Conservation (phyloP, 2,797 vertebrate genomes). For the Amphiprion clarkii region DNA sequence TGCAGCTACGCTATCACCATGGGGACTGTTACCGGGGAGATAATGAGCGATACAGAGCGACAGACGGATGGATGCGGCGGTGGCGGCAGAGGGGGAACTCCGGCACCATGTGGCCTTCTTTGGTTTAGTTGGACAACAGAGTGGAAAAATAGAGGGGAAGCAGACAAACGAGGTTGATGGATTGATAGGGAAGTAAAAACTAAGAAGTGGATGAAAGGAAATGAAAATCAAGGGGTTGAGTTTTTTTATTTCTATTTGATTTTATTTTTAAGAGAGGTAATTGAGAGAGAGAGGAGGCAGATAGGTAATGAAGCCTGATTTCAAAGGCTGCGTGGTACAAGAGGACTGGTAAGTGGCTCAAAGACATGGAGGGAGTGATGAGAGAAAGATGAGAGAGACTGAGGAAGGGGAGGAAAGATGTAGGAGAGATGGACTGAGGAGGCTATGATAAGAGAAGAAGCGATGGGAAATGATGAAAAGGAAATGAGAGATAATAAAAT, state of each 20-base stretch:
- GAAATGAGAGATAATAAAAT: constrained; percentile 27
- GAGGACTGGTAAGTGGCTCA: constrained; percentile 60
- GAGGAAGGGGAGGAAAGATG: constrained; percentile 5
- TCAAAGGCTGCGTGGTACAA: constrained; percentile 70
- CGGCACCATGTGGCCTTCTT: constrained; percentile 3
- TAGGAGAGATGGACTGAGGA: constrained; percentile 25
- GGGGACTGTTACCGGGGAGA: constrained; percentile 84
- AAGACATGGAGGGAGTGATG: constrained; percentile 45
- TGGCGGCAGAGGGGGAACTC: constrained; percentile 4
- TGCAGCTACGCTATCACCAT: constrained; percentile 78
- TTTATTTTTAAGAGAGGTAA: constrained; percentile 14
- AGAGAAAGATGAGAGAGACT: constrained; percentile 38
- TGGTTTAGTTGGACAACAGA: neutral
- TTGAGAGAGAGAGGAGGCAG: constrained; percentile 29
- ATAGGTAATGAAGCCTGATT: constrained; percentile 77
- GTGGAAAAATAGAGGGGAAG: neutral
- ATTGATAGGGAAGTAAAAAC: constrained; percentile 25
- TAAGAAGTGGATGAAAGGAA: constrained; percentile 20
- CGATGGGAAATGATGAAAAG: constrained; percentile 51
- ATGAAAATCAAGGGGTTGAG: neutral
- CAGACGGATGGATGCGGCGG: constrained; percentile 35
- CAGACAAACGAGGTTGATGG: constrained; percentile 18
- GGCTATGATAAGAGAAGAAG: constrained; percentile 25
- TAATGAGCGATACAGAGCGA: constrained; percentile 57
- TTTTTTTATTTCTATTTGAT: constrained; percentile 1